A percentile compares a stretch with the other conserved stretches of the same genome.
Conservation (phyloP, 2,113 vertebrate species). For the Gadus macrocephalus region DNA sequence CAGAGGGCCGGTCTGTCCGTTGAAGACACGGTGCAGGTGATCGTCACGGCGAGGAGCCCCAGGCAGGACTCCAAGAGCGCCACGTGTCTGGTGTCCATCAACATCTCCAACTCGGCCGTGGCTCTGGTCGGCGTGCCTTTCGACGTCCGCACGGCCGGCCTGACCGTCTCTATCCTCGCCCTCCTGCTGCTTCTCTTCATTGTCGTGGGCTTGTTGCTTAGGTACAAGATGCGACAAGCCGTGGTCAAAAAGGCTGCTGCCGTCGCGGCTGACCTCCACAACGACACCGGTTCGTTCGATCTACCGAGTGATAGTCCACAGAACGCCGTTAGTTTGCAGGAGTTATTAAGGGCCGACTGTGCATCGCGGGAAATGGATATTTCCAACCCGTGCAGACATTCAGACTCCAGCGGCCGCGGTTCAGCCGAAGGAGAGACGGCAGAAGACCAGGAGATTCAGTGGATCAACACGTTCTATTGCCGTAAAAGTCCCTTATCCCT, state of each 20-base stretch:
- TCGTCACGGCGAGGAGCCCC: slow-evolving; percentile 80
- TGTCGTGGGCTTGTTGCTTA: slow-evolving; percentile 72
- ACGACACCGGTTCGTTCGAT: slow-evolving; percentile 31
- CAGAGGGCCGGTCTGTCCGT: slow-evolving; percentile 50
- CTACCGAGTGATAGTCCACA: slow-evolving; percentile 24
- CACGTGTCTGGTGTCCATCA: slow-evolving; percentile 78
- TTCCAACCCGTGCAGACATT: slow-evolving; percentile 60
- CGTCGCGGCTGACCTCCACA: slow-evolving; percentile 46
- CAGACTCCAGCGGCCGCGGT: slow-evolving; percentile 77
- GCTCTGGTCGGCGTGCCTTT: slow-evolving; percentile 45
- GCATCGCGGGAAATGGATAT: slow-evolving; percentile 59
- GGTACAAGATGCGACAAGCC: slow-evolving; percentile 68
- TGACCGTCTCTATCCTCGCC: slow-evolving; percentile 66
- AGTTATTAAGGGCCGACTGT: slow-evolving; percentile 65
- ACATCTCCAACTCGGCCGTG: slow-evolving; percentile 74
- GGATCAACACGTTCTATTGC: slow-evolving; percentile 77
- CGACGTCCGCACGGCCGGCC: slow-evolving; percentile 67
- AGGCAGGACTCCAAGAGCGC: slow-evolving; percentile 76
- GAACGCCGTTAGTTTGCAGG: slow-evolving; percentile 51
- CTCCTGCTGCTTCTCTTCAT: slow-evolving; percentile 74
- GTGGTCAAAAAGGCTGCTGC: slow-evolving; percentile 58
- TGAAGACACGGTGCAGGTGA: slow-evolving; percentile 70
- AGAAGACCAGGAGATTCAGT: slow-evolving; percentile 88
- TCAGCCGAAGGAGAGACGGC: slow-evolving; percentile 84
- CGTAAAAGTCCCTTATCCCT: slow-evolving; percentile 55